Conservation (phyloP, 2,113 vertebrate genomes). For the Zapus hudsonius region DNA sequence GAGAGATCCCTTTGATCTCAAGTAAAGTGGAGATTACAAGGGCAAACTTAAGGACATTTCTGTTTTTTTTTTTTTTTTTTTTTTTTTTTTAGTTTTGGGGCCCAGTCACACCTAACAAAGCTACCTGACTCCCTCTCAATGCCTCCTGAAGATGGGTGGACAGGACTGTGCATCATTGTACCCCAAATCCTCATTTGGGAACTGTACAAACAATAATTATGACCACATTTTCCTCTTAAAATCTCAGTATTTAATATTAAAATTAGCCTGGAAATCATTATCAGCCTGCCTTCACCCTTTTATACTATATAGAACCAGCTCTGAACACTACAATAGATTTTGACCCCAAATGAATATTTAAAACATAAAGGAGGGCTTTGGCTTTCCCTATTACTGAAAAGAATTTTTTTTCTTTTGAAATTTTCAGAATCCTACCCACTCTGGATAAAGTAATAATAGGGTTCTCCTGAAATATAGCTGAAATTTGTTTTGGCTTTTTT, state of each 20-base stretch:
- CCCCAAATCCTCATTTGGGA: constrained; percentile 1
- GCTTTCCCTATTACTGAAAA: constrained; percentile 57
- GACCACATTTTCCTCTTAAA: constrained; percentile 52
- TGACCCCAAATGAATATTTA: constrained; percentile 72
- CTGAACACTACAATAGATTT: constrained; percentile 65
- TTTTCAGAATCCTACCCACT: constrained; percentile 42
- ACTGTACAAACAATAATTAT: background rate
- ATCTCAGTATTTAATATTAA: constrained; percentile 72
- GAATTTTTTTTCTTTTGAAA: constrained; percentile 56
- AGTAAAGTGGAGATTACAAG: too few species aligned
- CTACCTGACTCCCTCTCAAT: too few species aligned
- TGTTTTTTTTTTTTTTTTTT: too few species aligned
- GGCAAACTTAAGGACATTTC: too few species aligned
- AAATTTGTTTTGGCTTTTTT: constrained; percentile 42
- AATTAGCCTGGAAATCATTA: constrained; percentile 72
- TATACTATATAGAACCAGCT: constrained; percentile 55
- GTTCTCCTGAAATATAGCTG: constrained; percentile 47
- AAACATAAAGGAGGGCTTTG: constrained; percentile 58
- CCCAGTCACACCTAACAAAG: too few species aligned
- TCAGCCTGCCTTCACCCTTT: background rate
- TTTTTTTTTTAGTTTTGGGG: too few species aligned
- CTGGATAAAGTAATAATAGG: background rate
- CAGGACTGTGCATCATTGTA: background rate
- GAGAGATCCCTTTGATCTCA: too few species aligned
- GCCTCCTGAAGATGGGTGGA: too few species aligned